A percentile compares a stretch with the other conserved stretches of the same genome.
These are phyloP conservation scores for Pantherophis alleghaniensis DNA, from an alignment of 2,797 vertebrate genomes.

Conservation along the genomic window DNA sequence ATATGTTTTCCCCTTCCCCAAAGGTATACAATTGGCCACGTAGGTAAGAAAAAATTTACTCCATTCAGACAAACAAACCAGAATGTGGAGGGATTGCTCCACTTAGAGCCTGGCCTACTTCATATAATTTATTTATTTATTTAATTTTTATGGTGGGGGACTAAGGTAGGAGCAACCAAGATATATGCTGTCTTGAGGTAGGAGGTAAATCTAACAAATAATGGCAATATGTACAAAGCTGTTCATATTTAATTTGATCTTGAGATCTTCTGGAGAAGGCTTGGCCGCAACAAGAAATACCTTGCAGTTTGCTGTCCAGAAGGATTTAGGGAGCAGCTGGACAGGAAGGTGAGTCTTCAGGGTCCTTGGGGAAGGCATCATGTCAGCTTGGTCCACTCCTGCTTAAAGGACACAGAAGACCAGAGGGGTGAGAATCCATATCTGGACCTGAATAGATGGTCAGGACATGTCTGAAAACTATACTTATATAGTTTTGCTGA, in stretches of 20 bases:
- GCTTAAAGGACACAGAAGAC: slow-evolving; percentile 1
- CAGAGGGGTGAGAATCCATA: neutral
- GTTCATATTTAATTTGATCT: neutral
- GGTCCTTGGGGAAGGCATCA: slow-evolving; percentile 43
- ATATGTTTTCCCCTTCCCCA: neutral
- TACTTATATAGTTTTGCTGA: neutral
- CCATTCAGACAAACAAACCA: neutral
- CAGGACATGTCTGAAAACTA: too few species aligned
- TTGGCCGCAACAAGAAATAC: slow-evolving; percentile 14
- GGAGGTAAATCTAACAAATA: neutral
- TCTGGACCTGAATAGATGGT: neutral
- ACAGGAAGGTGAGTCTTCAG: slow-evolving; percentile 55
- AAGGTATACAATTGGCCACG: neutral
- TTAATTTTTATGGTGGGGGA: neutral
- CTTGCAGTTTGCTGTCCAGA: slow-evolving; percentile 56
- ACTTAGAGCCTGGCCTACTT: neutral
- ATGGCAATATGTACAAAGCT: too few species aligned
- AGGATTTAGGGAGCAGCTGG: slow-evolving; percentile 47
- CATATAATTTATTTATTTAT: neutral
- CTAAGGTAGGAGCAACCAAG: too few species aligned
- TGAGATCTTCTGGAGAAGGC: neutral
- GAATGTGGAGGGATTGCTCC: neutral
- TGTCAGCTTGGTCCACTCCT: slow-evolving; percentile 49
- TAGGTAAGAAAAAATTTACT: neutral
- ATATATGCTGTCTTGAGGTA: neutral